phyloP scores from a whole-genome alignment of 2,113 vertebrate species.

The Ictalurus furcatus region DNA sequence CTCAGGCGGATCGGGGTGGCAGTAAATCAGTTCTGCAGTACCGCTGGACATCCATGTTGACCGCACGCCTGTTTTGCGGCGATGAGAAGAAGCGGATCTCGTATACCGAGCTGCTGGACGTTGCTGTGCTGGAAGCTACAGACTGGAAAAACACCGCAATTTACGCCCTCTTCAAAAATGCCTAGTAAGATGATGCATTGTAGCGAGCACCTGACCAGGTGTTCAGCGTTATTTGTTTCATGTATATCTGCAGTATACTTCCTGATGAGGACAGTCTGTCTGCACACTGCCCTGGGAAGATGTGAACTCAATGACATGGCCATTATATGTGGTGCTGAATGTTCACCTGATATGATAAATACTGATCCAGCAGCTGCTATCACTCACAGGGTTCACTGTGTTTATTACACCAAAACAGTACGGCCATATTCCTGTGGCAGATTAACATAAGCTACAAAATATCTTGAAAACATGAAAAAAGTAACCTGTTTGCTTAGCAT shows the following conservation, averaged over 20 bases:
- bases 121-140: slow-evolving; percentile 47
- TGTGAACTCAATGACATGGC: background rate
- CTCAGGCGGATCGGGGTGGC: slow-evolving; percentile 67
- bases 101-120: slow-evolving; percentile 66
- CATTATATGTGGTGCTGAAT: background rate
- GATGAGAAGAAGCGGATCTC: slow-evolving; percentile 19
- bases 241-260: background rate
- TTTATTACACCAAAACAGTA: background rate
- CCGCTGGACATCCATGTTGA: slow-evolving; percentile 71
- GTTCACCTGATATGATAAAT: background rate
- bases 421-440: background rate
- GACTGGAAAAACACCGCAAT: slow-evolving; percentile 59
- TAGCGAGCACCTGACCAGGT: background rate
- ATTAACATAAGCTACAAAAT: background rate
- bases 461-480: too few species aligned
- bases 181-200: slow-evolving; percentile 62
- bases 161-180: slow-evolving; percentile 73
- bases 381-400: background rate
- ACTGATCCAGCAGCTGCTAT: background rate
- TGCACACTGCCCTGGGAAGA: too few species aligned
- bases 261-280: background rate
- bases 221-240: background rate
- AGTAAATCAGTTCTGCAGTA: slow-evolving; percentile 62
- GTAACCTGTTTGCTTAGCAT: background rate
- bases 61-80: slow-evolving; percentile 68